A percentile compares a stretch with the other conserved stretches of the same genome.
Conservation (phyloP, 2,113 vertebrate species). For the Gadus chalcogrammus region DNA sequence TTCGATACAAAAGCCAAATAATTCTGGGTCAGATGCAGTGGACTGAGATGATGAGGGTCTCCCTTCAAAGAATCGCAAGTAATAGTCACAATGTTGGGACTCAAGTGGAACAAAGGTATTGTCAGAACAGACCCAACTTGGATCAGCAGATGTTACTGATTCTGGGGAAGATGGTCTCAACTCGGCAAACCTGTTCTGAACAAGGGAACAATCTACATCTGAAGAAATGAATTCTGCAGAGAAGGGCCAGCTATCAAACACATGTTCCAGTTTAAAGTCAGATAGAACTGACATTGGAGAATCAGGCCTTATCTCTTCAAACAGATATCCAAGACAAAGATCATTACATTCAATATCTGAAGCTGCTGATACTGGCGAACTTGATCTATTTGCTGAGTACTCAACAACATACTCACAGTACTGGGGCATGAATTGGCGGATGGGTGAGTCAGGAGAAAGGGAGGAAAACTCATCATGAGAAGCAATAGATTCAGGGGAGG, state of each 20-base stretch:
- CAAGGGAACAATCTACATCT: neutral
- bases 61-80: constrained; percentile 5
- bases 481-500: neutral
- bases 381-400: neutral
- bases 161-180: constrained; percentile 9
- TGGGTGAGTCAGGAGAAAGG: constrained; percentile 38
- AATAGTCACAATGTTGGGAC: constrained; percentile 19
- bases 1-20: constrained; percentile 3
- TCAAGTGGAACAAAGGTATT: neutral
- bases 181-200: neutral
- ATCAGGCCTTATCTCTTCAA: neutral
- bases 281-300: constrained; percentile 1
- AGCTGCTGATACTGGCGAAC: constrained; percentile 19
- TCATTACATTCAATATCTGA: constrained; percentile 25
- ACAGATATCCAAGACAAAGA: constrained; percentile 19
- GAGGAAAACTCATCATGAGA: constrained; percentile 17
- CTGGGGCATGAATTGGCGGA: constrained; percentile 23
- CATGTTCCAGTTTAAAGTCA: neutral
- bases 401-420: neutral
- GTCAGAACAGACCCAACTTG: no score
- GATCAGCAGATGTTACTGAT: neutral
- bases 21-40: neutral
- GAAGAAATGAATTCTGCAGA: constrained; percentile 27
- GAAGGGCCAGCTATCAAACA: neutral
- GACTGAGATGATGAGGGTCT: neutral